phyloP scores from a whole-genome alignment of 2,797 vertebrate genomes.

The Champsocephalus gunnari region DNA sequence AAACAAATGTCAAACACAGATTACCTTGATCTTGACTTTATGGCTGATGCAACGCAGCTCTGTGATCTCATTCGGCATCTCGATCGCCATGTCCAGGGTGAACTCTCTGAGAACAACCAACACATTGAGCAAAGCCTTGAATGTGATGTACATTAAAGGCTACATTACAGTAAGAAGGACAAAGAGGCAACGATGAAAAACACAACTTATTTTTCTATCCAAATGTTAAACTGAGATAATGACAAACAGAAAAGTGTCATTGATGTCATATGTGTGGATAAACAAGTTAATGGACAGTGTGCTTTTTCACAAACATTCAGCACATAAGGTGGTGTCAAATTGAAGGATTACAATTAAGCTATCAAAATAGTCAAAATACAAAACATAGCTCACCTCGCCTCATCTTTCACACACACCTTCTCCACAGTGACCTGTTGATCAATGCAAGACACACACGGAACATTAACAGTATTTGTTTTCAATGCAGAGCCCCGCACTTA shows the following conservation, averaged over 20 bases:
- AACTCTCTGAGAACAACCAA: constrained; percentile 76
- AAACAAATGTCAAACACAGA: background rate
- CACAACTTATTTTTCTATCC: background rate
- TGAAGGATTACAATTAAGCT: background rate
- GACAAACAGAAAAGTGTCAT: background rate
- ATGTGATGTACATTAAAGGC: background rate
- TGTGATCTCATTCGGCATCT: constrained; percentile 87
- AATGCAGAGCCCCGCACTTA: background rate
- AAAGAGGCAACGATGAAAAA: background rate
- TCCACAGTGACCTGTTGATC: constrained; percentile 81
- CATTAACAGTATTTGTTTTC: background rate
- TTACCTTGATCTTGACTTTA: constrained; percentile 86
- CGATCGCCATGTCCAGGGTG: constrained; percentile 84
- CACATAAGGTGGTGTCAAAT: background rate
- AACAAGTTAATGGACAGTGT: background rate
- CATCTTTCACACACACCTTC: constrained; percentile 84
- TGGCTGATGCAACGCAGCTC: constrained; percentile 82
- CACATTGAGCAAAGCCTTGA: background rate
- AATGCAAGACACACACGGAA: constrained; percentile 20
- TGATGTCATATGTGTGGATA: background rate
- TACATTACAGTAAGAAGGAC: background rate
- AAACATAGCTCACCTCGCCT: constrained; percentile 79
- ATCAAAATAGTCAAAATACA: background rate
- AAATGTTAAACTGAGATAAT: background rate
- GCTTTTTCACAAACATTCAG: background rate